Evolutionary conservation across 2,888 invertebrate genomes (phyloP).

Genomic region (Amphipyra tragopoginis): DNA sequence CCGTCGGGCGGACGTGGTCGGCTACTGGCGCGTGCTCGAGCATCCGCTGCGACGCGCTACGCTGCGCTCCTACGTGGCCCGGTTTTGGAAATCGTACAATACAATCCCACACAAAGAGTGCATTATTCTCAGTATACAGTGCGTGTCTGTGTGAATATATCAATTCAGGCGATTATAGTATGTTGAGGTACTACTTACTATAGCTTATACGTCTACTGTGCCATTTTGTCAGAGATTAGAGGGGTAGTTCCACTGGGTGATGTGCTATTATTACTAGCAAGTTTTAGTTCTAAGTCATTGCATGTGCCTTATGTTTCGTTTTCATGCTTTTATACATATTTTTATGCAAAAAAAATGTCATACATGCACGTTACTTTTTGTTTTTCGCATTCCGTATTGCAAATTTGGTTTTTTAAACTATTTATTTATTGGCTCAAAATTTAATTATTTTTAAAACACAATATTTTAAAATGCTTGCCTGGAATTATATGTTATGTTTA

Average conservation of each 20-base stretch:
- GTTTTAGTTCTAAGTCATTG: constrained; percentile 14
- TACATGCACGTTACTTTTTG: neutral
- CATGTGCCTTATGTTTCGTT: constrained; percentile 15
- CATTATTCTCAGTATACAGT: too few species aligned
- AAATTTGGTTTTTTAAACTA: constrained; percentile 3
- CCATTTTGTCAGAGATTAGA: constrained; percentile 53
- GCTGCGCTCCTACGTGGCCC: too few species aligned
- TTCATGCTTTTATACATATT: constrained; percentile 29
- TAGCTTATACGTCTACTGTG: too few species aligned
- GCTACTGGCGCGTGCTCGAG: too few species aligned
- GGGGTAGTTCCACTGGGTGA: constrained; percentile 40
- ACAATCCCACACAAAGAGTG: too few species aligned
- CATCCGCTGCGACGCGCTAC: too few species aligned
- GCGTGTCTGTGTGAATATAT: too few species aligned
- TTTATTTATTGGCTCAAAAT: constrained; percentile 2
- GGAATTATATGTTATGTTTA: constrained; percentile 39
- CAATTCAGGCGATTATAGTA: too few species aligned
- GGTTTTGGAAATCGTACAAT: too few species aligned
- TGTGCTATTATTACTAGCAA: constrained; percentile 21
- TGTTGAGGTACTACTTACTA: too few species aligned
- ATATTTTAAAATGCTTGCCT: constrained; percentile 19
- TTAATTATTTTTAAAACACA: neutral
- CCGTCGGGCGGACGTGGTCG: too few species aligned
- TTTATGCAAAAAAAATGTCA: constrained; percentile 7
- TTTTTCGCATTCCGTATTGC: neutral